These are phyloP conservation scores for Lagorchestes hirsutus DNA, from an alignment of 2,797 vertebrate species.

Conservation along the genomic window DNA sequence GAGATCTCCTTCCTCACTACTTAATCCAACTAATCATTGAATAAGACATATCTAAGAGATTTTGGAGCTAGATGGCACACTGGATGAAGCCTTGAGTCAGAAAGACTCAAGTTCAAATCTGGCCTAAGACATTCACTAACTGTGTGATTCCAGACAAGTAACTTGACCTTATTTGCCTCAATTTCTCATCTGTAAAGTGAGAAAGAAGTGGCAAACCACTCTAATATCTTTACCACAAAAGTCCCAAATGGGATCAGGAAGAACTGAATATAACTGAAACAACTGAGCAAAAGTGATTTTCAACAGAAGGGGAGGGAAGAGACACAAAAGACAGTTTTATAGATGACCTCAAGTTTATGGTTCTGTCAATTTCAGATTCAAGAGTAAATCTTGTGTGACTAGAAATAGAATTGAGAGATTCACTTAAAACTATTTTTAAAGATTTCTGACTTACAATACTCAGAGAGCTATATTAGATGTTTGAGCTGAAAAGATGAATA, in stretches of 20 bases:
- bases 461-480: background rate
- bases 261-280: background rate
- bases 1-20: background rate
- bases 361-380: conserved; percentile 38
- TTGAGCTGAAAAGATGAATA: background rate
- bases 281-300: conserved; percentile 26
- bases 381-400: conserved; percentile 41
- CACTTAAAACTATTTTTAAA: background rate
- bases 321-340: background rate
- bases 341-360: conserved; percentile 49
- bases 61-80: background rate
- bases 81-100: background rate
- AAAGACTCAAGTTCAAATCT: background rate
- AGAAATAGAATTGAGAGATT: background rate
- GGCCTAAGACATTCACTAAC: background rate
- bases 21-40: conserved; percentile 25
- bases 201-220: background rate
- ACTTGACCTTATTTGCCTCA: background rate
- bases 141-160: background rate
- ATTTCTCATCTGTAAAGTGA: background rate
- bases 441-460: background rate
- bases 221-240: background rate
- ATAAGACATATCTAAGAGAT: conserved; percentile 42
- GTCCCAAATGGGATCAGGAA: background rate
- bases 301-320: background rate